Conservation (phyloP, 35 echinoderm and acorn worm genomes). For the Strongylocentrotus purpuratus region DNA sequence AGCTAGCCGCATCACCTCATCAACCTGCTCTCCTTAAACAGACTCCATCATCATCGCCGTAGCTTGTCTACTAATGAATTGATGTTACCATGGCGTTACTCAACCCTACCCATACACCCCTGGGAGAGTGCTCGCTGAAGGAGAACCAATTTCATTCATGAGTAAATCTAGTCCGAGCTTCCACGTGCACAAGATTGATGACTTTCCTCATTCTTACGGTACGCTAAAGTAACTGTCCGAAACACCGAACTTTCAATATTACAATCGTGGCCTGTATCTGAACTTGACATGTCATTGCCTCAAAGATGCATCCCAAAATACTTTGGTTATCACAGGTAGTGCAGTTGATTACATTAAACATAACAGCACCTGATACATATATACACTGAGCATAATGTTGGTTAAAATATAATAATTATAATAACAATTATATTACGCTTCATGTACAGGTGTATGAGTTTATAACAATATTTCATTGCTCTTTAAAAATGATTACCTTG, state of each 20-base stretch:
- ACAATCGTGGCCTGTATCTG: too few relatives aligned
- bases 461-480: too few relatives aligned
- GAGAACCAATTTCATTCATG: slow-evolving; percentile 43
- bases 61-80: slow-evolving; percentile 24
- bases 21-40: neutral
- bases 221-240: neutral
- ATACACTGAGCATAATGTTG: too few relatives aligned
- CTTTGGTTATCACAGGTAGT: too few relatives aligned
- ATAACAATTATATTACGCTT: too few relatives aligned
- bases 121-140: neutral
- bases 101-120: neutral
- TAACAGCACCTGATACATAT: too few relatives aligned
- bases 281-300: too few relatives aligned
- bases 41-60: neutral
- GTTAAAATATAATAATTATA: too few relatives aligned
- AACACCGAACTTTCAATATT: neutral
- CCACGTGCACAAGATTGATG: neutral
- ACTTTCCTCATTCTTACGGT: neutral
- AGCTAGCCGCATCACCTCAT: neutral
- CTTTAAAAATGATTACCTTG: too few relatives aligned
- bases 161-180: neutral
- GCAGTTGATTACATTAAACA: too few relatives aligned
- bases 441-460: too few relatives aligned
- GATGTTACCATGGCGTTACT: neutral
- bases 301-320: too few relatives aligned